Conservation (phyloP, 2,888 invertebrate species). For the Parthenolecanium corni region DNA sequence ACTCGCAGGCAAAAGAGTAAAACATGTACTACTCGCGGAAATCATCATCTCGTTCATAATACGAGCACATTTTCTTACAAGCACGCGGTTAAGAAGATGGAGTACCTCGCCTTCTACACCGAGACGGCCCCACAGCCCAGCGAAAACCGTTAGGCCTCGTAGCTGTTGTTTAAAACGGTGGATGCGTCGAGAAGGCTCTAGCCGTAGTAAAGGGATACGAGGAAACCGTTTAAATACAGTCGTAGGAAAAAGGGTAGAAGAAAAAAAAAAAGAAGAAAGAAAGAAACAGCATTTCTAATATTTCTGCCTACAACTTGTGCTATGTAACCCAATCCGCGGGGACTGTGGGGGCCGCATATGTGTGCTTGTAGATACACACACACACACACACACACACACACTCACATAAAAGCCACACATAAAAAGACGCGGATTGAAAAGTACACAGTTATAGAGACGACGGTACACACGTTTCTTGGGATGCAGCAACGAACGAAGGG, state of each 20-base stretch:
- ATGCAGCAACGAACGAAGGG: too few species aligned
- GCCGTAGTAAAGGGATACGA: background rate
- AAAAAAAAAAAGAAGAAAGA: too few species aligned
- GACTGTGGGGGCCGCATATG: too few species aligned
- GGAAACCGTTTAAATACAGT: background rate
- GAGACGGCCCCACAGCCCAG: background rate
- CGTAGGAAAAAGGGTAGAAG: too few species aligned
- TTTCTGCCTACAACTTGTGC: background rate
- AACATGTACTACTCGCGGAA: too few species aligned
- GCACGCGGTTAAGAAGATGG: conserved; percentile 22
- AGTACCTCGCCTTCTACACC: conserved; percentile 3
- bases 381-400: too few species aligned
- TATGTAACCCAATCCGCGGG: too few species aligned
- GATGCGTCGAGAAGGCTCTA: background rate
- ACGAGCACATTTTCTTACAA: conserved; percentile 25
- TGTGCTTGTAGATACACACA: too few species aligned
- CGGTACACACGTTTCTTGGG: background rate
- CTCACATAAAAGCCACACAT: too few species aligned
- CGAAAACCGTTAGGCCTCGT: too few species aligned
- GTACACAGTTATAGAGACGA: background rate
- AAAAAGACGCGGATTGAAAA: conserved; percentile 1
- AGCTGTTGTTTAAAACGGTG: background rate
- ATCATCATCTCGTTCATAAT: conserved; percentile 12
- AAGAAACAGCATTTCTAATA: too few species aligned
- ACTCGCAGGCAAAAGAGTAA: too few species aligned